Conservation (phyloP, 2,113 vertebrate genomes). For the Hippocampus guttulatus region DNA sequence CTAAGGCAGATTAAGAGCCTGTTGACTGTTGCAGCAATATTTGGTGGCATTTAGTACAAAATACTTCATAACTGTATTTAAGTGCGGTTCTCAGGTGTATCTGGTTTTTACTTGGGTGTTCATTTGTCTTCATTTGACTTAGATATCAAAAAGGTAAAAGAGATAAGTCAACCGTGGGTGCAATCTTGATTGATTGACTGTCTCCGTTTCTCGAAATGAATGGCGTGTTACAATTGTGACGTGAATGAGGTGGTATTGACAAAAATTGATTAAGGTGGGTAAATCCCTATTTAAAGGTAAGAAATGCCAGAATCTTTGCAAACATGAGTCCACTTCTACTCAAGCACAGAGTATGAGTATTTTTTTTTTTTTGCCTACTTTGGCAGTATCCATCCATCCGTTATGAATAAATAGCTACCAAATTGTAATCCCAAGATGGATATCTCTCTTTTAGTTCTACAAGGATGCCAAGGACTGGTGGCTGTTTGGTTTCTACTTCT, state of each 20-base stretch:
- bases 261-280: no score
- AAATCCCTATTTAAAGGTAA: no score
- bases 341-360: not conserved
- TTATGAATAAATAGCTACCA: not conserved
- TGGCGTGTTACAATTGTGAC: no score
- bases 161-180: no score
- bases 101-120: no score
- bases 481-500: slow-evolving; percentile 97
- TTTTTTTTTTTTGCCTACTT: not conserved
- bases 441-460: slow-evolving; percentile 77
- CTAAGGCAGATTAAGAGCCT: not conserved
- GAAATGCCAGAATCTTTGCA: no score
- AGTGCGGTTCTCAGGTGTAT: not conserved
- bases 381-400: not conserved
- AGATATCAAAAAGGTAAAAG: no score
- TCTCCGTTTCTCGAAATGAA: no score
- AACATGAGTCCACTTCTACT: no score
- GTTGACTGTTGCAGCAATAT: not conserved
- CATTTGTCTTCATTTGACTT: no score
- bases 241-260: no score
- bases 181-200: no score
- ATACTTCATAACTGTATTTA: not conserved
- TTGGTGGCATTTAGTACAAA: not conserved
- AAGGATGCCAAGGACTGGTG: slow-evolving; percentile 88
- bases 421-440: not conserved